Evolutionary conservation across 2,888 invertebrate genomes (phyloP), one percentile per base, ranked within the genome.

Genomic region (Napeogenes inachia): DNA sequence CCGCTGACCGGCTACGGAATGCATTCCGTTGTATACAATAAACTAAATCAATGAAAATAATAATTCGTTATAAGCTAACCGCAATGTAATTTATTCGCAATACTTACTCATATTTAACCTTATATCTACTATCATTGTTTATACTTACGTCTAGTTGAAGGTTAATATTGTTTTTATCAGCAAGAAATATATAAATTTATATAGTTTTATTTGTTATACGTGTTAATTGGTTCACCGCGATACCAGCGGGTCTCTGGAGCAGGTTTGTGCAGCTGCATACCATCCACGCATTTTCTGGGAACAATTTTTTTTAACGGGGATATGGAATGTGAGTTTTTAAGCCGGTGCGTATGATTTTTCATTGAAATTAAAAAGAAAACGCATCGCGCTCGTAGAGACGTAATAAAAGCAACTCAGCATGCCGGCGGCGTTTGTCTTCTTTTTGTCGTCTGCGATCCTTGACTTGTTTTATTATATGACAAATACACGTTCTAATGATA

Each of bases 281-380:
- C 85, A 67, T 68, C 62, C 72, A 71, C 74, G 76, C 80, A 84
- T 81, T 82, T 89, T 87, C 88, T 85, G 85, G 83, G 83, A 88
- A 86, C 81, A 75, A 72, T 73, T 70, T 78, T 79, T 81, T 81
- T 80, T 83, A 83, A 84, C 78, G 77, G 77, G 72, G 71, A 73
- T 71, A 72, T 73, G 83, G 87, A 84, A 89, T 85, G 83, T 72
- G 75, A 75, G 78, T 81, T 86, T 84, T 84, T 87, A 71, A 72
- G 73, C 71, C 77, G 75, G 76, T 77, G 77, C 73, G 77, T 82
- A 86, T 81, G 85, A 88, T 83, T 86, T 85, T 87, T 87, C 87
- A 87, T 86, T 87, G 83, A 86, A 89, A 79, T 84, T 81, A 76
- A 78, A 79, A 84, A 84, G 85, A 80, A 79, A 84, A 81, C 79